Base-by-base conservation (phyloP, 2,797 vertebrate species). In the Pitangus sulphuratus region DNA sequence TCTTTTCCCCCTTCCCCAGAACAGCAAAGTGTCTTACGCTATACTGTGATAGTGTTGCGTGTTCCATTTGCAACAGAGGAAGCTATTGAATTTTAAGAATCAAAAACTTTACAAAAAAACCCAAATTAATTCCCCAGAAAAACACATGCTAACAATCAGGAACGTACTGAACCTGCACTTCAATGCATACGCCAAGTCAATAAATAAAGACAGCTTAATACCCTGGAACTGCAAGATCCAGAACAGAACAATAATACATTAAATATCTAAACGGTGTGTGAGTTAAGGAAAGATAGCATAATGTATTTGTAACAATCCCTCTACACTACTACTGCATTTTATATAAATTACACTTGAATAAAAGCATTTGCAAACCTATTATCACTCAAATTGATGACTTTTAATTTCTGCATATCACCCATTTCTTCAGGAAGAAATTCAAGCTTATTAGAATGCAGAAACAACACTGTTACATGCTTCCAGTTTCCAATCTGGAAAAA, bases 371-470 rank as follows among this genome's bases (percentile, higher is more conserved):
- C 98, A 97, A 97, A 98, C 98, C 98, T 98, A 98, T 99, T 99
- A 97, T 99, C 99, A 95, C 99, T 99, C 92, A 99, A 98, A 97
- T 99, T 99, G 97, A 99, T 98, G 96, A 99, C 99, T 98, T 99
- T 99, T 89, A 99, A 98, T 97, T 98, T 99, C 93, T 99, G 98
- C 99, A 99, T 99, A 97, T 99, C 99, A 12, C 99, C 99, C 99
- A 99, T 99, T 98, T 99, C 99, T 95, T 99, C 99, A 19, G 99
- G 99, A 95, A 99, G 98, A 95, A 96, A 98, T 98, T 99, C 99
- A 95, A 99, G 97, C 97, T 99, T 99, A 98, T 99, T 99, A 96
- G 99, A 99, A 98, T 99, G 99, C 48, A 99, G 98, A 96, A 99
- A 99, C 75, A 99, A 97, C 81, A 99, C 99, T 12, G 99, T 99